Evolutionary conservation across 1,140 invertebrate species (phyloP), one percentile per base, ranked within the genome.

Genomic region (Dufourea novaeangliae): DNA sequence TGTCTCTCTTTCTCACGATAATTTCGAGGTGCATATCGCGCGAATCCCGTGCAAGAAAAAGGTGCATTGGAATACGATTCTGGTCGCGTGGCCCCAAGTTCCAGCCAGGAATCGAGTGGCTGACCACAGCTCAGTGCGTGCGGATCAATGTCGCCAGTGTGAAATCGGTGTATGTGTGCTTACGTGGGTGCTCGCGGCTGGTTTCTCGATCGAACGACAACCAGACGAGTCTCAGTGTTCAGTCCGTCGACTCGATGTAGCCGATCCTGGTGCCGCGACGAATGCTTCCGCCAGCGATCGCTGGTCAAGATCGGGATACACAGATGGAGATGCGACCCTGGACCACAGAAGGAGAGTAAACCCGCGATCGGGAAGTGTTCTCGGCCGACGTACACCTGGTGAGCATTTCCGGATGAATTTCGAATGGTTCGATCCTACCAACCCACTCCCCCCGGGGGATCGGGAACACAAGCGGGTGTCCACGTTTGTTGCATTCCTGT

Each of bases 401-500:
- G 80, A 82, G 80, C 44, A 37, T 44, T 50, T 62, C 37, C 44
- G 12, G n/a, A 11, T 4, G 25, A 14, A 14, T 27, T 2, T 1
- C 32, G 2, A 34, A 0, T 20, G 6, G 6, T 10, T 14, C 1
- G 10, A 2, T 27, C 32, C 14, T 22, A 8, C 1, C 10, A n/a
- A n/a, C n/a, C n/a, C n/a, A n/a, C n/a, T n/a, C n/a, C n/a, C n/a
- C n/a, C n/a, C n/a, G n/a, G 27, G 22, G 1, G 20, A 2, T 12
- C 10, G 17, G 0, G 29, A 7, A 12, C 3, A 10, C 8, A 20
- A 11, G 10, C 11, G 59, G 64, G 63, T n/a, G 63, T 20, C 32
- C 56, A 27, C 63, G 62, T 81, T 83, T 37, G 50, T 67, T 72
- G 76, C 80, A 78, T 87, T 83, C 74, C 83, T 85, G 50, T 80